Conservation (phyloP, 2,797 vertebrate genomes). For the Pagetopsis macropterus region DNA sequence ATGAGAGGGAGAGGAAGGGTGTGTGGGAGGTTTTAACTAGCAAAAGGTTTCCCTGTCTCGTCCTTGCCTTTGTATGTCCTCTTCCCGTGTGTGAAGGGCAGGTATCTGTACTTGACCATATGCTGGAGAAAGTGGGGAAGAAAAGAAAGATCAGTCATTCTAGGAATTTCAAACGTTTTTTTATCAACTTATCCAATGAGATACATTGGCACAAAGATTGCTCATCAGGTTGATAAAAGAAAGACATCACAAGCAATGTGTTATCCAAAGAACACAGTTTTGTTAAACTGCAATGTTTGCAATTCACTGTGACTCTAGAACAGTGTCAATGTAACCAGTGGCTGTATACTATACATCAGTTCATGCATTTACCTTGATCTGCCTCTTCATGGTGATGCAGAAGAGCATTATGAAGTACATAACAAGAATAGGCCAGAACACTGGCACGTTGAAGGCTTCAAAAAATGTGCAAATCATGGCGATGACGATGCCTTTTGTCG, state of each 20-base stretch:
- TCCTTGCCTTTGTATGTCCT: conserved; percentile 99
- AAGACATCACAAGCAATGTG: not conserved
- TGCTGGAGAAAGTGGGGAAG: conserved; percentile 84
- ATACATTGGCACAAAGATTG: not conserved
- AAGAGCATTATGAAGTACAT: conserved; percentile 99
- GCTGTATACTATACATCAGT: not conserved
- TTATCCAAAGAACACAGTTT: not conserved
- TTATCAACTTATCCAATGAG: not conserved
- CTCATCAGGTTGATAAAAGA: not conserved
- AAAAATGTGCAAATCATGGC: conserved; percentile 99
- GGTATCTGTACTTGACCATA: conserved; percentile 99
- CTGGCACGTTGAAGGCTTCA: conserved; percentile 97
- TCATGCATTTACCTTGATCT: conserved; percentile 92
- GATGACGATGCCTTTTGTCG: conserved; percentile 96
- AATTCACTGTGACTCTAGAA: not conserved
- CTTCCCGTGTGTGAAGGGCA: conserved; percentile 99
- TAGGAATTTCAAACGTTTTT: not conserved
- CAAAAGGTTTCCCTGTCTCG: conserved; percentile 94
- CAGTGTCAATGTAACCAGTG: not conserved
- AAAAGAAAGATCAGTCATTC: conserved; percentile 30
- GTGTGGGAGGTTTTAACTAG: conserved; percentile 88
- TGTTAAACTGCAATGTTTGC: conserved; percentile 2
- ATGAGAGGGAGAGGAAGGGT: conserved; percentile 55
- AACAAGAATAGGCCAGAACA: conserved; percentile 99
- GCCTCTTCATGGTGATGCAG: conserved; percentile 99